Conservation (phyloP, 2,113 vertebrate genomes). For the Cyphomyrus discorhynchus region DNA sequence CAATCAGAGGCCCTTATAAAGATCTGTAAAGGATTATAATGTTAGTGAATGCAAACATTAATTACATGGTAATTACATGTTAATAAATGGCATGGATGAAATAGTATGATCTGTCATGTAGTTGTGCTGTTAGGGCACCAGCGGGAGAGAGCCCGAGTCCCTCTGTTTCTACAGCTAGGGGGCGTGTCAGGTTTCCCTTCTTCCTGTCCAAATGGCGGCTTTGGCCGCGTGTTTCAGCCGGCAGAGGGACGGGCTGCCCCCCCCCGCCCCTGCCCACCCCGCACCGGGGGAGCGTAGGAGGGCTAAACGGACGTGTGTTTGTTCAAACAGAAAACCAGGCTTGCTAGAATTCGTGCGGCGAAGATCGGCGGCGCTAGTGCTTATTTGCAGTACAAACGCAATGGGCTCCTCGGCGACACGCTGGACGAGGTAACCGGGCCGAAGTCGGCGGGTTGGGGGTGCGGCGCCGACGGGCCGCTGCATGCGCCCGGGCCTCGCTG, state of each 20-base stretch:
- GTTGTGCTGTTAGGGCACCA: neutral
- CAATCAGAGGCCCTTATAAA: neutral
- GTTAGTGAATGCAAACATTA: neutral
- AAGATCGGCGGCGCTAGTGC: constrained; percentile 91
- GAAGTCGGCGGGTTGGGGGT: constrained; percentile 6
- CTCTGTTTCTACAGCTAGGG: neutral
- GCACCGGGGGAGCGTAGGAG: constrained; percentile 29
- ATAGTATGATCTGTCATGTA: neutral
- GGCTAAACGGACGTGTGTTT: constrained; percentile 66
- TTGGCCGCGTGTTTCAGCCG: neutral
- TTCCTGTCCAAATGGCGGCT: neutral
- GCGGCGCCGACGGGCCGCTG: constrained; percentile 19
- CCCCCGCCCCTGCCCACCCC: neutral
- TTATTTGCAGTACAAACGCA: constrained; percentile 97
- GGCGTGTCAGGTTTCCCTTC: neutral
- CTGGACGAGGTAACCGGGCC: constrained; percentile 78
- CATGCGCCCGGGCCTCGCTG: constrained; percentile 11
- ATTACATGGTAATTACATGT: neutral
- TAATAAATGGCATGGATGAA: neutral
- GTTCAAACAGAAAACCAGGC: constrained; percentile 86
- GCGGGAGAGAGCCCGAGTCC: neutral
- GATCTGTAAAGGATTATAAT: neutral
- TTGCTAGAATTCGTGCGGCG: constrained; percentile 86
- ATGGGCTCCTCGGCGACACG: constrained; percentile 80
- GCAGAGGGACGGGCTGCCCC: neutral